phyloP scores from a whole-genome alignment of 1,140 invertebrate genomes.

The Coelopa frigida region DNA sequence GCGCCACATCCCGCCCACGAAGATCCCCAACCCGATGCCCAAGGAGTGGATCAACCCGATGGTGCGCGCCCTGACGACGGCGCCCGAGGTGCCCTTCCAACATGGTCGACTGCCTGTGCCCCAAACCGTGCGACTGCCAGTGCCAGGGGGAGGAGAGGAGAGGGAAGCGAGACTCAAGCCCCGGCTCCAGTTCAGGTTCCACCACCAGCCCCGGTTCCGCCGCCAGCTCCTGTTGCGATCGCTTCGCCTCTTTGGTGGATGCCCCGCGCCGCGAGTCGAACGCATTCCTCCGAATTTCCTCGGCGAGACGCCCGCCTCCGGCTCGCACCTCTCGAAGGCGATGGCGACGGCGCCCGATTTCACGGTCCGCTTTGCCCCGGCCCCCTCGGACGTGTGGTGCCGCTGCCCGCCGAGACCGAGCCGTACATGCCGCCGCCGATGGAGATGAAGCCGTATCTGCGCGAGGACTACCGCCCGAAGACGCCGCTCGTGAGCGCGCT shows the following conservation, averaged over 20 bases:
- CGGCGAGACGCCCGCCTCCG: constrained; percentile 28
- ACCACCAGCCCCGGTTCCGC: no score
- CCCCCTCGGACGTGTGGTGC: constrained; percentile 45
- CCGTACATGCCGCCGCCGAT: constrained; percentile 57
- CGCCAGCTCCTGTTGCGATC: no score
- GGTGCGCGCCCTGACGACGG: constrained; percentile 58
- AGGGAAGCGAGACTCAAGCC: no score
- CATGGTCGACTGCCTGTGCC: constrained; percentile 35
- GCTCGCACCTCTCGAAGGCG: constrained; percentile 36
- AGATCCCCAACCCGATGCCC: constrained; percentile 52
- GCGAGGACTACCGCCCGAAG: constrained; percentile 46
- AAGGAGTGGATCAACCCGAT: constrained; percentile 59
- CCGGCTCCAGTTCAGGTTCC: no score
- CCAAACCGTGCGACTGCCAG: constrained; percentile 29
- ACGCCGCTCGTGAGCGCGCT: constrained; percentile 62
- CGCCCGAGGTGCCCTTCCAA: constrained; percentile 51
- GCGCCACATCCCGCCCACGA: constrained; percentile 40
- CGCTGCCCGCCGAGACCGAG: constrained; percentile 52
- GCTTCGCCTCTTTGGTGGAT: no score
- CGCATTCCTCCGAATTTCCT: constrained; percentile 11
- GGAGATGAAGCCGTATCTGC: constrained; percentile 48
- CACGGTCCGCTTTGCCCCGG: constrained; percentile 45
- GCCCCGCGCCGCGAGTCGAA: no score
- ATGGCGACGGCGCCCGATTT: constrained; percentile 50
- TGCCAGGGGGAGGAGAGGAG: no score